Percentiles rank a stretch among this genome's conserved stretches.
phyloP scores from a whole-genome alignment of 2,113 vertebrate species.

The Archilochus colubris region DNA sequence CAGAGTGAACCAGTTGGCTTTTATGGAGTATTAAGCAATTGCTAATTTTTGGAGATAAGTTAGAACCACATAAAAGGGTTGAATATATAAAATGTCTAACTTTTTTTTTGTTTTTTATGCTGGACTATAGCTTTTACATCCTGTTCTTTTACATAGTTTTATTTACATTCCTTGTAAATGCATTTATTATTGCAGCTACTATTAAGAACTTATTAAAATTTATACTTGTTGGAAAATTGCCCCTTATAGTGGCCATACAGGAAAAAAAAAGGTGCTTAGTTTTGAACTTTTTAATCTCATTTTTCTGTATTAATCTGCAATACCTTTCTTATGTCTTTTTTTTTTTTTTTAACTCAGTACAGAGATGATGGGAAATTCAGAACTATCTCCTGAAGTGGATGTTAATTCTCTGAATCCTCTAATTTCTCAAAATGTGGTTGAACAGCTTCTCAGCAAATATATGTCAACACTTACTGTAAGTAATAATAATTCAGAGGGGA shows the following conservation, averaged over 20 bases:
- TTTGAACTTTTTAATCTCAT: neutral
- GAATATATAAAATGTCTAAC: neutral
- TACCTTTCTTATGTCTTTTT: neutral
- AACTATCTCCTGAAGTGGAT: conserved; percentile 89
- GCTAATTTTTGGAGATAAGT: neutral
- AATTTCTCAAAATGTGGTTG: conserved; percentile 84
- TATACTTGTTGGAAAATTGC: neutral
- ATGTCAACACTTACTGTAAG: conserved; percentile 94
- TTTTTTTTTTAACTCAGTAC: conserved; percentile 64
- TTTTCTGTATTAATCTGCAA: neutral
- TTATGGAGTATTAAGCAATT: neutral
- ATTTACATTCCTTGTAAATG: neutral
- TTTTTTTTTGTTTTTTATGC: neutral
- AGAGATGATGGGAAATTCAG: conserved; percentile 96
- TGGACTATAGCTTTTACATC: neutral
- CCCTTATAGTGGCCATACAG: neutral
- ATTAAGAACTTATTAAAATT: neutral
- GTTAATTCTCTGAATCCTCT: conserved; percentile 82
- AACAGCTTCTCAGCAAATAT: conserved; percentile 91
- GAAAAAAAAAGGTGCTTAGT: neutral
- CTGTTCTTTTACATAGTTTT: neutral
- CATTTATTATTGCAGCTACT: neutral
- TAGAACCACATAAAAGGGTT: neutral
- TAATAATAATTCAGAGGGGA: neutral
- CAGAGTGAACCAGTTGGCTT: neutral